Evolutionary conservation across 1,140 invertebrate species (phyloP), one percentile per base, ranked within the genome.

Genomic region (Drosophila saltans): DNA sequence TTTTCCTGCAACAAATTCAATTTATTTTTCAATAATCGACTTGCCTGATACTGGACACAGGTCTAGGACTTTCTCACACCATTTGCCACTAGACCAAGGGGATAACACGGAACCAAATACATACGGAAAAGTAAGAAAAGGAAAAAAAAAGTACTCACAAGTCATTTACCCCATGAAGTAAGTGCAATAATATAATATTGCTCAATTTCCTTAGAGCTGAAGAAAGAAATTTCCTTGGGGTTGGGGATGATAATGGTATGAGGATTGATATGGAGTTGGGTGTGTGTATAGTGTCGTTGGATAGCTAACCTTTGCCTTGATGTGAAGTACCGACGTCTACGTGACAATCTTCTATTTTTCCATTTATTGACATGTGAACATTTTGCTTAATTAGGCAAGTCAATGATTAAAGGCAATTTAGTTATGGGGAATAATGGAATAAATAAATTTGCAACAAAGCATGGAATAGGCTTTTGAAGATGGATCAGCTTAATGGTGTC

Each of bases 21-120:
- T 80, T 80, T 80, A 77, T 80, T 80, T 80, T 62, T 66, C 77
- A 77, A 80, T 77, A 80, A 80, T 69, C 65, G 70, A 66, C 8
- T 45, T 58, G 73, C 62, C 66, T 61, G 63, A 66, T 52, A 72
- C 48, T 55, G 48, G 30, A 36, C 57, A 39, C 57, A 59, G 57
- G 45, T 52, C 45, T 52, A 52, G 45, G 45, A 52, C 24, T 52
- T 10, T 1, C 45, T 10, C 45, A 24, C 45, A 3, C 21, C 45
- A 24, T 26, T 21, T 2, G 5, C 16, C 16, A 8, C 43, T 48
- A 24, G 45, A 48, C 45, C 4, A 21, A 8, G 45, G 45, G 24
- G 21, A 36, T 36, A 30, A 30, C 28, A 30, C 16, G 16, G 28
- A 4, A 30, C 28, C 28, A 30, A 30, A 30, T 30, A 6, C 6